Evolutionary conservation across 2,113 vertebrate genomes (phyloP).

Genomic region (Limanda limanda): DNA sequence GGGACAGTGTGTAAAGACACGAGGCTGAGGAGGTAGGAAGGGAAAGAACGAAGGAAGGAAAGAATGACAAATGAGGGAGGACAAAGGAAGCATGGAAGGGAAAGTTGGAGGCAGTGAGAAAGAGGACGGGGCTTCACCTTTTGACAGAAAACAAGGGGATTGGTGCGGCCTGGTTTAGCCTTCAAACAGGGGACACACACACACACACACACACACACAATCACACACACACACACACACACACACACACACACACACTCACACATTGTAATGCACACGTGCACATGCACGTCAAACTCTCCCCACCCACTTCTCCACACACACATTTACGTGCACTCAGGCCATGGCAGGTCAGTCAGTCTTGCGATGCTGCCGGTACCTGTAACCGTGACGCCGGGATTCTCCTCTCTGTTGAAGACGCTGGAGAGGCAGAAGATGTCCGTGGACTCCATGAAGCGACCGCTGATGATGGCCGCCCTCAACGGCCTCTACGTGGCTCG

Average conservation of each 20-base stretch:
- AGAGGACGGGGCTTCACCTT: slow-evolving; percentile 41
- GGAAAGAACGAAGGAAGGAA: slow-evolving; percentile 5
- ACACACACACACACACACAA: no score
- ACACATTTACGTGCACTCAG: background rate
- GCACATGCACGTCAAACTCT: background rate
- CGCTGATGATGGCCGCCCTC: slow-evolving; percentile 93
- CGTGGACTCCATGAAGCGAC: slow-evolving; percentile 95
- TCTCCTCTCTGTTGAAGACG: slow-evolving; percentile 93
- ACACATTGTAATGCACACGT: background rate
- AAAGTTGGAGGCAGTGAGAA: slow-evolving; percentile 11
- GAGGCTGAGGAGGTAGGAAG: slow-evolving; percentile 38
- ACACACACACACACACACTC: no score
- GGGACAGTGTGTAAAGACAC: slow-evolving; percentile 19
- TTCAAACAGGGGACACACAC: background rate
- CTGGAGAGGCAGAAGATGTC: slow-evolving; percentile 98
- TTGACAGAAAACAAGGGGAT: slow-evolving; percentile 30
- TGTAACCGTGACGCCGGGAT: slow-evolving; percentile 72
- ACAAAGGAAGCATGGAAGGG: slow-evolving; percentile 10
- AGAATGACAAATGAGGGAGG: slow-evolving; percentile 14
- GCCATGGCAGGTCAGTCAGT: slow-evolving; percentile 25
- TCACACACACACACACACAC: no score
- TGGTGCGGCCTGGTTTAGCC: slow-evolving; percentile 18
- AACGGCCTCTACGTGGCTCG: slow-evolving; percentile 93
- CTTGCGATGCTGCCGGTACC: slow-evolving; percentile 43
- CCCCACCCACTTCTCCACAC: background rate